Conservation (phyloP, 2,888 invertebrate species). For the Hirtodrosophila cameraria region DNA sequence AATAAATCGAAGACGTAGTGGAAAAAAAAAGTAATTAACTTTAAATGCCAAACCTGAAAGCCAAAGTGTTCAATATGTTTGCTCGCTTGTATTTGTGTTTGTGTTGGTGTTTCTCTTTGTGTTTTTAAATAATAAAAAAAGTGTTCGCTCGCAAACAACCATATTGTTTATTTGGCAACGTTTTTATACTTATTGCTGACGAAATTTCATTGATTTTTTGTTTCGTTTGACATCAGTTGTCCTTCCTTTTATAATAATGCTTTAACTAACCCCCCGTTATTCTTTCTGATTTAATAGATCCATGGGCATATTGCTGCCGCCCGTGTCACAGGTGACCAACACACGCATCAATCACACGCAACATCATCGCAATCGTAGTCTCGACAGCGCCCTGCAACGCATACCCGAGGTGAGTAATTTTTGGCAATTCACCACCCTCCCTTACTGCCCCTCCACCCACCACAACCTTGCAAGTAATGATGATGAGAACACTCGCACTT, state of each 20-base stretch:
- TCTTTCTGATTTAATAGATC: slow-evolving; percentile 76
- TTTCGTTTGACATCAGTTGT: slow-evolving; percentile 4
- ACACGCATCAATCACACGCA: slow-evolving; percentile 85
- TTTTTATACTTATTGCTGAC: slow-evolving; percentile 30
- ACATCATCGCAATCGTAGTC: slow-evolving; percentile 94
- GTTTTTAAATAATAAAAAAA: too few relatives aligned
- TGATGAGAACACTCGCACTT: slow-evolving; percentile 29
- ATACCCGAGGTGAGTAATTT: slow-evolving; percentile 89
- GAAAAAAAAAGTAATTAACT: slow-evolving; percentile 32
- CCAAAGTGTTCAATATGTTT: slow-evolving; percentile 13
- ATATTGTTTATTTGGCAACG: slow-evolving; percentile 10
- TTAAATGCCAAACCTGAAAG: slow-evolving; percentile 21
- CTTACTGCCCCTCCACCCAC: slow-evolving; percentile 1
- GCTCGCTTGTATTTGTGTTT: background rate
- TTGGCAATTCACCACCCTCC: slow-evolving; percentile 3
- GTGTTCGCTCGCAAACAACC: background rate
- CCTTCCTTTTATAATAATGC: slow-evolving; percentile 2
- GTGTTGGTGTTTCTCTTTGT: background rate
- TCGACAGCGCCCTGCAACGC: slow-evolving; percentile 94
- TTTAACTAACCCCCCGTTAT: too few relatives aligned
- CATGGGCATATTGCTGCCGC: slow-evolving; percentile 84
- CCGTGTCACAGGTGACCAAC: slow-evolving; percentile 84
- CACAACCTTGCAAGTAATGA: slow-evolving; percentile 12
- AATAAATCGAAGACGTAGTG: slow-evolving; percentile 29
- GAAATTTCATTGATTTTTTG: slow-evolving; percentile 55